Percentiles rank a stretch among this genome's conserved stretches.
phyloP scores from a whole-genome alignment of 2,113 vertebrate genomes.

The Brevimyrus niger region DNA sequence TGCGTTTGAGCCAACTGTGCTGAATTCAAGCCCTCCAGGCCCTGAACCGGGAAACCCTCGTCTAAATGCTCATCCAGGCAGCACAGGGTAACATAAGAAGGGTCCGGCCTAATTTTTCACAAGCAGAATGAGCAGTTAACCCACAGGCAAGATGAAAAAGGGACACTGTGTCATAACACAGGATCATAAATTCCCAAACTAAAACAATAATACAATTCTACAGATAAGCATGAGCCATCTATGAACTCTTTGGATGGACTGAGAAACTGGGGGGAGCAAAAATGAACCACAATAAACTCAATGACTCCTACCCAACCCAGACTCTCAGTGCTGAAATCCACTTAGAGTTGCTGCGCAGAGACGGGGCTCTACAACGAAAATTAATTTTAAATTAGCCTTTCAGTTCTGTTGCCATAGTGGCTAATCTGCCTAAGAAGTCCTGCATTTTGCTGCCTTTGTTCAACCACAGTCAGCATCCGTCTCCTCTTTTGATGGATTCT shows the following conservation, averaged over 20 bases:
- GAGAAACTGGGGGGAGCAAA: background rate
- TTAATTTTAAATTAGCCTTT: background rate
- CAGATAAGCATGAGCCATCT: background rate
- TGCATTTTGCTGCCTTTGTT: background rate
- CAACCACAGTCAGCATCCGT: constrained; percentile 2
- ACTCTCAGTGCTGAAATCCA: background rate
- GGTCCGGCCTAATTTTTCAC: background rate
- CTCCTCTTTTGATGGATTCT: background rate
- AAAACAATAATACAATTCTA: background rate
- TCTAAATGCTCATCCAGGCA: background rate
- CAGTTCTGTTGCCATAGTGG: background rate
- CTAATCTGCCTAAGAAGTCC: constrained; percentile 1
- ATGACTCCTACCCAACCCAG: no score
- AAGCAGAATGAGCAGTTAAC: background rate
- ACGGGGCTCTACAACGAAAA: background rate
- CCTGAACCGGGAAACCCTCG: background rate
- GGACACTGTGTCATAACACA: background rate
- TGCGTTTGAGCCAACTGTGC: background rate
- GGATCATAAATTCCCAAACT: background rate
- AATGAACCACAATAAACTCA: background rate
- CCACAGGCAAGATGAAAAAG: background rate
- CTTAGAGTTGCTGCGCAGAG: background rate
- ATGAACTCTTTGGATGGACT: background rate
- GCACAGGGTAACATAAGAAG: background rate
- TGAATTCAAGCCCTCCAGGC: background rate